A percentile compares a stretch with the other conserved stretches of the same genome.
These are phyloP conservation scores for Cheirogaleus medius DNA, from an alignment of 2,113 vertebrate genomes.

Conservation along the genomic window DNA sequence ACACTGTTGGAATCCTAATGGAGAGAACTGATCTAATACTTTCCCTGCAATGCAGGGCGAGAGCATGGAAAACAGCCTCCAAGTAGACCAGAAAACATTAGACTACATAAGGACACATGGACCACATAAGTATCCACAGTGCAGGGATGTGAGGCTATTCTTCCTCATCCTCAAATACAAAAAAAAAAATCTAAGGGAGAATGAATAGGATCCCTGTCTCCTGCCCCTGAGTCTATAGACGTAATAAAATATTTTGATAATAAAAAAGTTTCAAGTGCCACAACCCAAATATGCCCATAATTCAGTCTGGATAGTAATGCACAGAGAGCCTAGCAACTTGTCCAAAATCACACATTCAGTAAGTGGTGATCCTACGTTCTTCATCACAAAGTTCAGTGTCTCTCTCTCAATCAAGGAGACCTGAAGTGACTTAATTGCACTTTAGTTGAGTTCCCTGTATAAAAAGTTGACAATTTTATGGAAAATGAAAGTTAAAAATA, in stretches of 20 bases:
- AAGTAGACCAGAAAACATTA: neutral
- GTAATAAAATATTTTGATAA: neutral
- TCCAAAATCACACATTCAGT: neutral
- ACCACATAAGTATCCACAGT: neutral
- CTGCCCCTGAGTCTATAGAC: neutral
- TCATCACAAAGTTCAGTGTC: neutral
- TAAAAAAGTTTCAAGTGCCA: neutral
- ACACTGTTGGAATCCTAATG: neutral
- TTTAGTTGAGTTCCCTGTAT: neutral
- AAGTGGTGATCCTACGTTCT: no score
- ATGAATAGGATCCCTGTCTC: neutral
- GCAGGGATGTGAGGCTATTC: neutral
- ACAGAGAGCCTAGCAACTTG: neutral
- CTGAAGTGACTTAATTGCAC: neutral
- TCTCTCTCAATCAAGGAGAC: neutral
- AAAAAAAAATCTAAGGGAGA: neutral
- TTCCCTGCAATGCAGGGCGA: neutral
- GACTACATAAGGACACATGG: neutral
- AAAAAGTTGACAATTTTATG: neutral
- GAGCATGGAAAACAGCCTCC: neutral
- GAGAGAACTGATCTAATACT: neutral
- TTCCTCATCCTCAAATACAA: neutral
- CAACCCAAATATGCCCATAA: neutral
- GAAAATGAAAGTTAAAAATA: neutral
- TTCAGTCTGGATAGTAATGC: neutral